phyloP scores from a whole-genome alignment of 2,113 vertebrate genomes.

The Nyctibius bracteatus region DNA sequence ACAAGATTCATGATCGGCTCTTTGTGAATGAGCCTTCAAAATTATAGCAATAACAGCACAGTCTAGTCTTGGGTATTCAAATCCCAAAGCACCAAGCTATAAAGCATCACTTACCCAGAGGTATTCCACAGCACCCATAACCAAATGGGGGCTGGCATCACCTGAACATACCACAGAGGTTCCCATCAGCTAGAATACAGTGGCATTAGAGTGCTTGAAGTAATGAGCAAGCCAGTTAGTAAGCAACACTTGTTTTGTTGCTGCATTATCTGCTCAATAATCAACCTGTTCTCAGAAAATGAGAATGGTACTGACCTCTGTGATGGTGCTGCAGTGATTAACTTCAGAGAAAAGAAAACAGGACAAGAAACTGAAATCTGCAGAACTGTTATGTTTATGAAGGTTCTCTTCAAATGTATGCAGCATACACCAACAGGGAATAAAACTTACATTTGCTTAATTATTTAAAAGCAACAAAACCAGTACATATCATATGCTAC shows the following conservation, averaged over 20 bases:
- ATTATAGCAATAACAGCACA: background rate
- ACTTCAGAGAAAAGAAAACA: background rate
- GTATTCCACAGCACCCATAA: background rate
- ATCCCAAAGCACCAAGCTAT: background rate
- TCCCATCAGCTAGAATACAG: background rate
- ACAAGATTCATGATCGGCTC: background rate
- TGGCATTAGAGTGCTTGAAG: background rate
- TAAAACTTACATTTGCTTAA: background rate
- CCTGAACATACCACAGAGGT: background rate
- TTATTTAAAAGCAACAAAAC: background rate
- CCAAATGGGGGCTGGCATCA: background rate
- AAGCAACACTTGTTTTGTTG: background rate
- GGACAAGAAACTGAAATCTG: background rate
- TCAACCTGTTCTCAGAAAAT: background rate
- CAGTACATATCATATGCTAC: background rate
- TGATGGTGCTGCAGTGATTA: background rate
- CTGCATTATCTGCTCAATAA: background rate
- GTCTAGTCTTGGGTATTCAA: background rate
- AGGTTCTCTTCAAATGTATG: background rate
- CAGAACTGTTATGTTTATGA: background rate
- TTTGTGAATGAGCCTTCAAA: background rate
- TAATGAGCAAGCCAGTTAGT: background rate
- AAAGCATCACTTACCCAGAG: background rate
- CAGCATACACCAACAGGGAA: background rate
- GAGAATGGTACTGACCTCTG: background rate